These are phyloP conservation scores for Acleris cristana DNA, from an alignment of 2,888 invertebrate species.

Conservation along the genomic window DNA sequence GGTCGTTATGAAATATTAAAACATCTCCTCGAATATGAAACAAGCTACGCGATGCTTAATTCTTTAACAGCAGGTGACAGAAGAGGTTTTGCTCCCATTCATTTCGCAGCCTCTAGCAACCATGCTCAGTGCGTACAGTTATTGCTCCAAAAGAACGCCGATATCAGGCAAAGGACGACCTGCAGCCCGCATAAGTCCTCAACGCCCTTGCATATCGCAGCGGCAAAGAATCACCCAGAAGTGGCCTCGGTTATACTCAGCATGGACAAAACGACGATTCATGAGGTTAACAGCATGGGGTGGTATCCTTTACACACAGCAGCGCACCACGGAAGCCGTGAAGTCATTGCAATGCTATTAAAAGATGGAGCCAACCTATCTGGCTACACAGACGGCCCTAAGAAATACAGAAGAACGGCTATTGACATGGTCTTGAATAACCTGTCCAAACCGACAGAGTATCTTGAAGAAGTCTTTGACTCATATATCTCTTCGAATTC, in stretches of 20 bases:
- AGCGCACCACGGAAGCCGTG: constrained; percentile 83
- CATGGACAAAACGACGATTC: constrained; percentile 69
- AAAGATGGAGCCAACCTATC: constrained; percentile 77
- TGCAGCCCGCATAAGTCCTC: constrained; percentile 67
- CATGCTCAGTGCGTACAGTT: constrained; percentile 70
- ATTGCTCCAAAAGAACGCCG: constrained; percentile 72
- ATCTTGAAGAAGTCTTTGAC: constrained; percentile 80
- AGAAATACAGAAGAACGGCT: constrained; percentile 71
- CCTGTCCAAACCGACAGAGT: constrained; percentile 79
- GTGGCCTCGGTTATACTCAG: constrained; percentile 66
- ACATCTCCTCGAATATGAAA: constrained; percentile 74
- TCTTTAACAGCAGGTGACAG: constrained; percentile 62
- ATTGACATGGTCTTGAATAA: constrained; percentile 80
- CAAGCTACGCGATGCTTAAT: constrained; percentile 62
- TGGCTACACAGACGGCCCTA: constrained; percentile 67
- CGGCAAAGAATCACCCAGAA: constrained; percentile 66
- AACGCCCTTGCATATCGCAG: constrained; percentile 78
- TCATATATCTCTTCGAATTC: constrained; percentile 76
- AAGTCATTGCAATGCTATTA: constrained; percentile 75
- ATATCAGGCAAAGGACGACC: constrained; percentile 72
- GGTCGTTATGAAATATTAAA: constrained; percentile 82
- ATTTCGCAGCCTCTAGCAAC: constrained; percentile 83
- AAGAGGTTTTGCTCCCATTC: constrained; percentile 78
- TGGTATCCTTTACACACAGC: constrained; percentile 76
- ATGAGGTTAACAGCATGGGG: constrained; percentile 68